These are phyloP conservation scores for Phengaris alcon DNA, from an alignment of 2,888 invertebrate genomes.

Conservation along the genomic window DNA sequence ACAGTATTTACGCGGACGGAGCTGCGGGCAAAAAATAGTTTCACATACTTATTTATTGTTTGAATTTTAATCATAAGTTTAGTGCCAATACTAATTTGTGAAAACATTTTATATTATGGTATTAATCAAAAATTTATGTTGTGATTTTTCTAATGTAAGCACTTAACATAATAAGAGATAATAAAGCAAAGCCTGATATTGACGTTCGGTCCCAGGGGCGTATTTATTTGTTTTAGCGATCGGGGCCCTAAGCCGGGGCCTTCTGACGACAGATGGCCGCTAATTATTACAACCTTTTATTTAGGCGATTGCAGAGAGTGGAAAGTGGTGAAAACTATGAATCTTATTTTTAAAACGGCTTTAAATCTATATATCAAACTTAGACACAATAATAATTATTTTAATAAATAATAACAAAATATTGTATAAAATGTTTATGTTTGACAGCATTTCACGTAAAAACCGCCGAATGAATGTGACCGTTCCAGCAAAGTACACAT, in stretches of 20 bases:
- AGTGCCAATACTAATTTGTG: no score
- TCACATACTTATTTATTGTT: no score
- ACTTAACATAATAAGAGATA: not conserved
- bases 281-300: constrained; percentile 40
- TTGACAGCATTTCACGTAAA: no score
- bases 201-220: constrained; percentile 27
- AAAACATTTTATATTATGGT: no score
- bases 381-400: not conserved
- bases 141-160: not conserved
- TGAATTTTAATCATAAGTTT: no score
- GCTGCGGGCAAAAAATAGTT: no score
- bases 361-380: not conserved
- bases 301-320: not conserved
- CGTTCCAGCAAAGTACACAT: no score
- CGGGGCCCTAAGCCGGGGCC: constrained; percentile 49
- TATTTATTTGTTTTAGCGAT: constrained; percentile 53
- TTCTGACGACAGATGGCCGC: constrained; percentile 34
- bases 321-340: not conserved
- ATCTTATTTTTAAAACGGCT: not conserved
- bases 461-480: no score
- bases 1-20: no score
- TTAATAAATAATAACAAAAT: no score
- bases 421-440: no score
- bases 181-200: constrained; percentile 5
- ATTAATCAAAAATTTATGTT: no score